A percentile compares a stretch with the other conserved stretches of the same genome.
phyloP scores from a whole-genome alignment of 2,113 vertebrate genomes.

The Lophius piscatorius region DNA sequence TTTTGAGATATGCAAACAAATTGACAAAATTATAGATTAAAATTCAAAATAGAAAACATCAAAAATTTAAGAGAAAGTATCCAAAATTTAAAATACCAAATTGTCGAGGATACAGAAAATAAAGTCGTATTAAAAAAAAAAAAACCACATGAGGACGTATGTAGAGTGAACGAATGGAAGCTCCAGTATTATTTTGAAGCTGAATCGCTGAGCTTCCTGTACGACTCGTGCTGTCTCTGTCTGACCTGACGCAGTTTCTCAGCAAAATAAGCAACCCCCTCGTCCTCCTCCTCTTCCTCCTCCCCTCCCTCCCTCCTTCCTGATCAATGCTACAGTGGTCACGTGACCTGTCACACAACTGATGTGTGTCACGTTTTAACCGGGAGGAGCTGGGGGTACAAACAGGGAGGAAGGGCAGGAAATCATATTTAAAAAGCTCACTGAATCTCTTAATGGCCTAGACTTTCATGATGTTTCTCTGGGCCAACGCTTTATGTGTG shows the following conservation, averaged over 20 bases:
- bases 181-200: constrained; percentile 49
- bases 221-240: not conserved
- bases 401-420: constrained; percentile 55
- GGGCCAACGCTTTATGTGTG: not conserved
- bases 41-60: too few species aligned
- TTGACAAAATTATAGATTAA: too few species aligned
- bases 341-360: constrained; percentile 79
- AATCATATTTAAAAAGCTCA: constrained; percentile 60
- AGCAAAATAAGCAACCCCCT: constrained; percentile 61
- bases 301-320: constrained; percentile 55
- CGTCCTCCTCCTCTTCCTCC: constrained; percentile 22
- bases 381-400: constrained; percentile 64
- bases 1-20: too few species aligned
- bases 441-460: constrained; percentile 37
- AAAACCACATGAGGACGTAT: too few species aligned
- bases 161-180: too few species aligned
- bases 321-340: constrained; percentile 70
- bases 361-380: constrained; percentile 76
- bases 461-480: constrained; percentile 8
- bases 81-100: too few species aligned
- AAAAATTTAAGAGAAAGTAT: too few species aligned
- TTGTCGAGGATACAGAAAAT: too few species aligned
- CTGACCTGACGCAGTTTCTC: constrained; percentile 54
- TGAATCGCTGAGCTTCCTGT: constrained; percentile 9
- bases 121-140: too few species aligned